Percentiles rank a stretch among this genome's conserved stretches.
Conservation (phyloP, 2,888 invertebrate species). For the Stictocephala bisonia region DNA sequence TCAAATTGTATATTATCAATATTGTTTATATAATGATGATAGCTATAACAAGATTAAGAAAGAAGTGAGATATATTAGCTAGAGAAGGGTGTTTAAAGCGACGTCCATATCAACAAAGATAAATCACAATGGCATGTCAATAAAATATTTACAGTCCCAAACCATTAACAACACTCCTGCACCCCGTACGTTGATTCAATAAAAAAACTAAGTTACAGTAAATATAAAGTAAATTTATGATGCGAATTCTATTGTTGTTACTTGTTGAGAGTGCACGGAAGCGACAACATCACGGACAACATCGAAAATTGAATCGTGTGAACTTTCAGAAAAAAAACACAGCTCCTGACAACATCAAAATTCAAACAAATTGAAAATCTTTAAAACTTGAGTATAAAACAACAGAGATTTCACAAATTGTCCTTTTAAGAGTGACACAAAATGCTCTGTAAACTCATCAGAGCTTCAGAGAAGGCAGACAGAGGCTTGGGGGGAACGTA, state of each 20-base stretch:
- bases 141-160: slow-evolving; percentile 24
- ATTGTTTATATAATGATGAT: slow-evolving; percentile 27
- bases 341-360: slow-evolving; percentile 28
- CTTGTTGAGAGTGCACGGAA: slow-evolving; percentile 27
- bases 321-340: slow-evolving; percentile 15
- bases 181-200: slow-evolving; percentile 14
- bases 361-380: slow-evolving; percentile 7
- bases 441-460: not conserved
- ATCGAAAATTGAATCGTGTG: slow-evolving; percentile 18
- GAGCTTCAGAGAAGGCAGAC: too few species aligned
- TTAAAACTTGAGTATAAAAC: too few species aligned
- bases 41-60: slow-evolving; percentile 32
- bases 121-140: slow-evolving; percentile 29
- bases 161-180: slow-evolving; percentile 11
- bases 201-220: slow-evolving; percentile 27
- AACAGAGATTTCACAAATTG: not conserved
- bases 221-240: slow-evolving; percentile 13
- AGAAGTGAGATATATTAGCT: slow-evolving; percentile 30
- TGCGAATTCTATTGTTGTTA: slow-evolving; percentile 8
- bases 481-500: too few species aligned
- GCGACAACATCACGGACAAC: slow-evolving; percentile 23
- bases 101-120: slow-evolving; percentile 15
- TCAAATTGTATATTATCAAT: slow-evolving; percentile 32
- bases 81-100: slow-evolving; percentile 23
- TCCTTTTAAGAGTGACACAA: too few species aligned